These are phyloP conservation scores for Haliaeetus leucogaster DNA, from an alignment of 2,113 vertebrate genomes.

Conservation along the genomic window DNA sequence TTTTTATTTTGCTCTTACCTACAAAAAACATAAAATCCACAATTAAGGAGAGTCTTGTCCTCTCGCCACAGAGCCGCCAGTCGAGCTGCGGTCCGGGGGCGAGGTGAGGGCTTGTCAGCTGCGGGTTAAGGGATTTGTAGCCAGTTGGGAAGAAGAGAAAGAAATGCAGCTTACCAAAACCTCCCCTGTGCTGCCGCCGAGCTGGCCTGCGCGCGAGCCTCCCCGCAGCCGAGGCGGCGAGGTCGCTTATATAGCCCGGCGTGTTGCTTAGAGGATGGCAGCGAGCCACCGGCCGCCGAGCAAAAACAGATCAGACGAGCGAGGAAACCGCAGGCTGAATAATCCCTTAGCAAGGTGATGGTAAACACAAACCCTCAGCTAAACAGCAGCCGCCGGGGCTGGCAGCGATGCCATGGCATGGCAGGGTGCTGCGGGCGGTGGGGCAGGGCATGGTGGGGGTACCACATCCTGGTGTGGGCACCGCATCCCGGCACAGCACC, in stretches of 20 bases:
- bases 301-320: constrained; percentile 70
- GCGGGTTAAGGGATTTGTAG: neutral
- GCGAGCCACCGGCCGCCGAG: constrained; percentile 65
- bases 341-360: constrained; percentile 24
- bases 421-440: neutral
- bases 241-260: constrained; percentile 79
- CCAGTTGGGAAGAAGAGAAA: neutral
- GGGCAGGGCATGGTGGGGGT: neutral
- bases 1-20: neutral
- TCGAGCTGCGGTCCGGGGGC: neutral
- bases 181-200: constrained; percentile 17
- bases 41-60: neutral
- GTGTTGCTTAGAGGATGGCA: constrained; percentile 71
- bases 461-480: neutral
- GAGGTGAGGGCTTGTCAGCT: neutral
- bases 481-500: rapidly evolving
- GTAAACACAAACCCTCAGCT: neutral
- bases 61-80: neutral
- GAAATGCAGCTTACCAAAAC: constrained; percentile 31
- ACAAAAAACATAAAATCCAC: neutral
- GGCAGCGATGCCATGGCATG: neutral
- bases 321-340: constrained; percentile 56
- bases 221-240: neutral
- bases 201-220: neutral
- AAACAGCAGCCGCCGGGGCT: neutral